These are phyloP conservation scores for Antennarius maculatus DNA, from an alignment of 2,797 vertebrate genomes.

Conservation along the genomic window DNA sequence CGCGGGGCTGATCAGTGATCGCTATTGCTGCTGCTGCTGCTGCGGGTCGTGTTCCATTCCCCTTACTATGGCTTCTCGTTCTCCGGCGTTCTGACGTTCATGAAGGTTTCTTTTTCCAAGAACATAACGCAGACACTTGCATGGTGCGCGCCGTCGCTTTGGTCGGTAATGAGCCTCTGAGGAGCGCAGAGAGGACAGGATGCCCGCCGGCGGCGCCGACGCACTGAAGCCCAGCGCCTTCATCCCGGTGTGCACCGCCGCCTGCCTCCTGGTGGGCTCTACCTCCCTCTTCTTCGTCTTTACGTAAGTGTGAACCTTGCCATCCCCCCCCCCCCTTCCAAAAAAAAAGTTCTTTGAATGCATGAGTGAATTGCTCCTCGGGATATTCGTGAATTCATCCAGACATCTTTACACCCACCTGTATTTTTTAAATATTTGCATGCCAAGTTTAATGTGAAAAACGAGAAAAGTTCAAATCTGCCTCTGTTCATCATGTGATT, in stretches of 20 bases:
- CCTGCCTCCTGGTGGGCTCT: constrained; percentile 89
- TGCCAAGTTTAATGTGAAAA: no score
- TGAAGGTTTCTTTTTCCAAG: constrained; percentile 14
- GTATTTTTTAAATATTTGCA: no score
- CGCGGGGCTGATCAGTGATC: constrained; percentile 27
- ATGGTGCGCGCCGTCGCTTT: constrained; percentile 14
- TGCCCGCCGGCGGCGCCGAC: constrained; percentile 89
- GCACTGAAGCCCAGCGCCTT: constrained; percentile 90
- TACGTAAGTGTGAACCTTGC: constrained; percentile 85
- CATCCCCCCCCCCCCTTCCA: no score
- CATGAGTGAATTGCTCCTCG: constrained; percentile 3
- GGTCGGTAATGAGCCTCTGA: constrained; percentile 53
- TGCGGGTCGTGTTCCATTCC: constrained; percentile 1
- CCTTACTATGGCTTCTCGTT: constrained; percentile 25
- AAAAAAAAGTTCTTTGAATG: constrained; percentile 25
- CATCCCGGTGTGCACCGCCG: constrained; percentile 93
- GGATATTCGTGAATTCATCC: background rate
- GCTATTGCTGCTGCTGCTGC: constrained; percentile 20
- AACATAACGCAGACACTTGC: background rate
- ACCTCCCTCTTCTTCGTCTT: constrained; percentile 97
- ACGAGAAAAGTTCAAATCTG: no score
- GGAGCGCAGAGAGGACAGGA: constrained; percentile 89
- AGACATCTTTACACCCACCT: background rate
- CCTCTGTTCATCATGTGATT: background rate
- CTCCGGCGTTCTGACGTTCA: constrained; percentile 6